phyloP scores from a whole-genome alignment of 2,888 invertebrate species.

The Lysandra bellargus region DNA sequence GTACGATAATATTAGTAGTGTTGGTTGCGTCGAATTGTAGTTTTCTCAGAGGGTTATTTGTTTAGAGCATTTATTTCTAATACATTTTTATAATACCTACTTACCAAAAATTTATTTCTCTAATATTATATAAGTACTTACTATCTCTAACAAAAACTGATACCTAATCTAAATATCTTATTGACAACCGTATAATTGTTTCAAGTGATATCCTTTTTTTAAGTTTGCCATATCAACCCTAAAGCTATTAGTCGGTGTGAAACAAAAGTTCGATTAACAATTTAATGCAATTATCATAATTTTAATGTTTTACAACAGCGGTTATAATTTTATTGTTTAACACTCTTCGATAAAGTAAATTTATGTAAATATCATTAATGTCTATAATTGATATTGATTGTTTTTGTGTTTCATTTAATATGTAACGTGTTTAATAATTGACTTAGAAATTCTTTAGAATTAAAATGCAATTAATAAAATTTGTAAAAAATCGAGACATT shows the following conservation, averaged over 20 bases:
- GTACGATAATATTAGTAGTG: background rate
- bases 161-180: too few species aligned
- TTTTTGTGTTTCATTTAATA: background rate
- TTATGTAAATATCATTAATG: constrained; percentile 11
- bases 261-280: background rate
- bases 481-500: background rate
- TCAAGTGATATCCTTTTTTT: too few species aligned
- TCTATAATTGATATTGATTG: constrained; percentile 4
- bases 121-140: too few species aligned
- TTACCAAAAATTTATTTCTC: too few species aligned
- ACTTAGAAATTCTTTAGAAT: background rate
- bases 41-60: background rate
- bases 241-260: background rate
- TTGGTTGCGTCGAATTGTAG: background rate
- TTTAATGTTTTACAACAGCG: background rate
- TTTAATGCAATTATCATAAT: background rate
- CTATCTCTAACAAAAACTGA: too few species aligned
- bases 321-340: background rate
- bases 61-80: background rate
- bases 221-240: background rate
- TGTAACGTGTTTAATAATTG: background rate
- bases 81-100: too few species aligned
- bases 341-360: constrained; percentile 9
- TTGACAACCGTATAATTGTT: too few species aligned
- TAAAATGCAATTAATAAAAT: background rate